A percentile compares a stretch with the other conserved stretches of the same genome.
phyloP scores from a whole-genome alignment of 2,113 vertebrate species.

The Plecotus auritus region DNA sequence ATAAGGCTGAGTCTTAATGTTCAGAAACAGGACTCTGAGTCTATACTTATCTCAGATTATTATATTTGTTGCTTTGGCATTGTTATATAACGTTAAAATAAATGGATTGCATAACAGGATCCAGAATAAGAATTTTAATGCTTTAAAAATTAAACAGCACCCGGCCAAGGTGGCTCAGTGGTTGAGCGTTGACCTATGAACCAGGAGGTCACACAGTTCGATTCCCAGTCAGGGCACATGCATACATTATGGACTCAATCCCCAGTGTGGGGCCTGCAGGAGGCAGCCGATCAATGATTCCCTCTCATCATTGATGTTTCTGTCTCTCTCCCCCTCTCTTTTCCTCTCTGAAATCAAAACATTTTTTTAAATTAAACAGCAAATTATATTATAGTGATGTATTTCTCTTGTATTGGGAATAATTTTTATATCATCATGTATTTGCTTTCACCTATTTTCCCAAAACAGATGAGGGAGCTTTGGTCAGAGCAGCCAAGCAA shows the following conservation, averaged over 20 bases:
- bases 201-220: too few species aligned
- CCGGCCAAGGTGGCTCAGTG: too few species aligned
- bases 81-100: neutral
- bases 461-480: slow-evolving; percentile 92
- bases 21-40: neutral
- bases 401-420: neutral
- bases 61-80: neutral
- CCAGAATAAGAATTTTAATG: neutral
- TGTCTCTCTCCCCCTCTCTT: too few species aligned
- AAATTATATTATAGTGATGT: neutral
- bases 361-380: neutral
- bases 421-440: neutral
- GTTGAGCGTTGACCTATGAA: too few species aligned
- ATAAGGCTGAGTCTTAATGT: neutral
- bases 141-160: neutral
- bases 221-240: too few species aligned
- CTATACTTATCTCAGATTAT: neutral
- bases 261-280: too few species aligned
- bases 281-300: too few species aligned
- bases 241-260: too few species aligned
- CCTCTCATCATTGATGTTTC: too few species aligned
- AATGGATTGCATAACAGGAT: neutral
- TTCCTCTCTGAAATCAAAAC: too few species aligned
- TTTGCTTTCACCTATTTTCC: slow-evolving; percentile 37
- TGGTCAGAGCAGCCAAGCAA: slow-evolving; percentile 93